Evolutionary conservation across 64 coral and sea anemone genomes (phyloP).

Genomic region (Montipora capricornis): DNA sequence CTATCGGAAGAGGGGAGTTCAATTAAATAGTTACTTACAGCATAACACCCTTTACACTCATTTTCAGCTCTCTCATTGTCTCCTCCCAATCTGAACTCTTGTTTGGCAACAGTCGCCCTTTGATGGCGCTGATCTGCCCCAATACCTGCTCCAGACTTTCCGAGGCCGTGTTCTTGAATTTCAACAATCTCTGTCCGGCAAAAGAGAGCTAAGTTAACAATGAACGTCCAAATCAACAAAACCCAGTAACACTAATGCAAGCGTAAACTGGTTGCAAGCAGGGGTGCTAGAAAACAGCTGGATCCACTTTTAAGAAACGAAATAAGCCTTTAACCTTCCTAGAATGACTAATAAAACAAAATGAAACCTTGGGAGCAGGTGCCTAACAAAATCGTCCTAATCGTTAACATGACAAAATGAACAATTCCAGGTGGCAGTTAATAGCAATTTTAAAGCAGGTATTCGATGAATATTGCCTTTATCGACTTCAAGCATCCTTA

Average conservation of each 20-base stretch:
- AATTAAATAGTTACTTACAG: constrained; percentile 4
- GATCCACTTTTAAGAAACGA: too few species aligned
- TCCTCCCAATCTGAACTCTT: background rate
- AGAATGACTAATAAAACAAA: too few species aligned
- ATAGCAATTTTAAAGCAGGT: too few species aligned
- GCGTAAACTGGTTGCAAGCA: too few species aligned
- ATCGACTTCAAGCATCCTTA: background rate
- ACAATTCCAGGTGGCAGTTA: too few species aligned
- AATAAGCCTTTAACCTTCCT: too few species aligned
- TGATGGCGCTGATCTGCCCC: background rate
- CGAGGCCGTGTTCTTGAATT: background rate
- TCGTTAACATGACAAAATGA: too few species aligned
- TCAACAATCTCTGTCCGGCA: background rate
- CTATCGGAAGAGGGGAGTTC: background rate
- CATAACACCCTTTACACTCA: background rate
- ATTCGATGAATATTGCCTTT: background rate
- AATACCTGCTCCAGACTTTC: background rate
- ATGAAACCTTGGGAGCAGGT: too few species aligned
- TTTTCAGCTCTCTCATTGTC: background rate
- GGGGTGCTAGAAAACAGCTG: too few species aligned
- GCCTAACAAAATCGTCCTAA: too few species aligned
- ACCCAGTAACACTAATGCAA: too few species aligned
- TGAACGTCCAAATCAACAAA: background rate
- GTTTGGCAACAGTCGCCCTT: background rate
- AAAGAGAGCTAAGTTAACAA: background rate